Evolutionary conservation across 1,140 invertebrate genomes (phyloP).

Genomic region (Drosophila serrata): DNA sequence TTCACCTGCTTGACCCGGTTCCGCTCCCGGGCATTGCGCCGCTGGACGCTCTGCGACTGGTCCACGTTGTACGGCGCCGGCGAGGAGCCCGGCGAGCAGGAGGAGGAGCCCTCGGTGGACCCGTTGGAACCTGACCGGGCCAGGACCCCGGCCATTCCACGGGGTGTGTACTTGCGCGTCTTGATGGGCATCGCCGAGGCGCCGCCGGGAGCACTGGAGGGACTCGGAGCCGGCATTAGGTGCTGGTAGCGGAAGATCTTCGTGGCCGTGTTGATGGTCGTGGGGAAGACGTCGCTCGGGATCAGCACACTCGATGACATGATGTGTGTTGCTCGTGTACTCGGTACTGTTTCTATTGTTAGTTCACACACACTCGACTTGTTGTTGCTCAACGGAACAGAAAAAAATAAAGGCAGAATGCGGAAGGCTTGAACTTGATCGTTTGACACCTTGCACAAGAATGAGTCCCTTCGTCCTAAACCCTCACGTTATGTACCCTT

Average conservation of each 20-base stretch:
- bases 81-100: slow-evolving; percentile 85
- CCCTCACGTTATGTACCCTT: slow-evolving; percentile 79
- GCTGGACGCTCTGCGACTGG: slow-evolving; percentile 92
- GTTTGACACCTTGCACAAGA: slow-evolving; percentile 81
- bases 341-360: background rate
- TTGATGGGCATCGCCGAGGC: slow-evolving; percentile 71
- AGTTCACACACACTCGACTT: slow-evolving; percentile 30
- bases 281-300: slow-evolving; percentile 62
- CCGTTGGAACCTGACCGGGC: slow-evolving; percentile 10
- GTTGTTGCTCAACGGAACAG: slow-evolving; percentile 27
- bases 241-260: slow-evolving; percentile 77
- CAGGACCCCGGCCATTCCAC: slow-evolving; percentile 49
- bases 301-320: slow-evolving; percentile 73
- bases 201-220: slow-evolving; percentile 32
- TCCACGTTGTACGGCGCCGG: slow-evolving; percentile 86
- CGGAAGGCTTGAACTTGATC: slow-evolving; percentile 69
- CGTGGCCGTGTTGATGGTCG: slow-evolving; percentile 57
- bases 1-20: slow-evolving; percentile 98
- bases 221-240: slow-evolving; percentile 68
- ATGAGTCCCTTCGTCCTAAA: slow-evolving; percentile 83
- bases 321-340: background rate
- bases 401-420: slow-evolving; percentile 21
- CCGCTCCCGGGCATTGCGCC: slow-evolving; percentile 96
- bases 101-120: slow-evolving; percentile 70
- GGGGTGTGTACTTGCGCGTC: slow-evolving; percentile 76